Conservation (phyloP, 2,113 vertebrate species). For the Onychorhynchus coronatus region DNA sequence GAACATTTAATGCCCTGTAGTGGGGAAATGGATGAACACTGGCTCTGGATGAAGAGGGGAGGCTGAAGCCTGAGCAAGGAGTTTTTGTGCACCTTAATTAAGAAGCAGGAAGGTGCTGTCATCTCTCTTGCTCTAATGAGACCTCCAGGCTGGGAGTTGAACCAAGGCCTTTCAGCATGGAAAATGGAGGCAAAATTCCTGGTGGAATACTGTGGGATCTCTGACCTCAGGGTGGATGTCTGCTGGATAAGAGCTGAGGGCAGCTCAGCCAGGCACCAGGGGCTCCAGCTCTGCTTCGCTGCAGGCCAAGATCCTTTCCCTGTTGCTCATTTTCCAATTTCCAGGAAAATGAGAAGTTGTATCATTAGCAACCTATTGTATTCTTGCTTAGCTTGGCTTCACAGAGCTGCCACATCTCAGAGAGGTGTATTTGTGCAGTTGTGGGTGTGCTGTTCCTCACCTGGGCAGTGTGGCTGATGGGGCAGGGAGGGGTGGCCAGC, state of each 20-base stretch:
- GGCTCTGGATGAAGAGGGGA: not conserved
- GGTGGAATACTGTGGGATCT: not conserved
- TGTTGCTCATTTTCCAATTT: rapidly evolving
- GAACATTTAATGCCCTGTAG: not conserved
- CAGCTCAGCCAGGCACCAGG: not conserved
- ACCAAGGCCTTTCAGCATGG: not conserved
- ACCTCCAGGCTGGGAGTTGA: not conserved
- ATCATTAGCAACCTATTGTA: not conserved
- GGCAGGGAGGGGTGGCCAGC: not conserved
- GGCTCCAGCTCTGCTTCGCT: not conserved
- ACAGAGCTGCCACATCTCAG: not conserved
- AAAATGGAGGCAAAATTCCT: not conserved
- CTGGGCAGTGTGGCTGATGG: not conserved
- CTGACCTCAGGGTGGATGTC: no score
- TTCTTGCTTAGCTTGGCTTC: not conserved
- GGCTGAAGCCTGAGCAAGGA: not conserved
- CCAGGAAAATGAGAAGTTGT: not conserved
- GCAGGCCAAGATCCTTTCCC: not conserved
- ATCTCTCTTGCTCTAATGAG: not conserved
- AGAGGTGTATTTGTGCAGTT: not conserved
- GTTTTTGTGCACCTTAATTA: not conserved
- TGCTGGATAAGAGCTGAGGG: not conserved
- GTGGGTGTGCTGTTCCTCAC: not conserved
- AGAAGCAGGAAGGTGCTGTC: not conserved
- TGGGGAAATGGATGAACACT: not conserved